A percentile compares a stretch with the other conserved stretches of the same genome.
Conservation (phyloP, 2,113 vertebrate species). For the Lophochroa leadbeateri region DNA sequence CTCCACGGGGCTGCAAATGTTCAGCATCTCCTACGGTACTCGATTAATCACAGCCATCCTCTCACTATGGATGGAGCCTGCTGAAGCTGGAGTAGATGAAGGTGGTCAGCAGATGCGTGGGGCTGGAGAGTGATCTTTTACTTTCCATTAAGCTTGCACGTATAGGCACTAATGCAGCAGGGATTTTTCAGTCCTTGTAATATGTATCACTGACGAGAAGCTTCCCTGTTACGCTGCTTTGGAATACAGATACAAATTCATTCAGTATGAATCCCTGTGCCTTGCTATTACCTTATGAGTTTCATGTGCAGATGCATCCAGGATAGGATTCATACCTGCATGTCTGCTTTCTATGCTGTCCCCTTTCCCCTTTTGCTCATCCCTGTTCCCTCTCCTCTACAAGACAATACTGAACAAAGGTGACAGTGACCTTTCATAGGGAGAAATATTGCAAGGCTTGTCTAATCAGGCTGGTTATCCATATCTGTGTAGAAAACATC, state of each 20-base stretch:
- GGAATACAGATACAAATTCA: neutral
- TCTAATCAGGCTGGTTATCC: neutral
- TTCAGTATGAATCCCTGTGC: neutral
- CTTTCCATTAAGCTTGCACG: slow-evolving; percentile 33
- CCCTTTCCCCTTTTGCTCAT: neutral
- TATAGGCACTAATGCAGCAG: neutral
- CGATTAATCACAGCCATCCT: slow-evolving; percentile 46
- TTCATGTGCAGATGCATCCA: neutral
- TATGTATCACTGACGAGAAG: slow-evolving; percentile 7
- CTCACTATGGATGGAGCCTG: neutral
- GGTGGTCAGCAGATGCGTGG: slow-evolving; percentile 46
- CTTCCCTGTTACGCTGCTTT: neutral
- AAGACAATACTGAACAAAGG: neutral
- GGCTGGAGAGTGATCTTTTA: neutral
- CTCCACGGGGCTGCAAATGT: neutral
- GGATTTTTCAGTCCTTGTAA: neutral
- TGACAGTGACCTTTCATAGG: neutral
- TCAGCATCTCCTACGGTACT: slow-evolving; percentile 14
- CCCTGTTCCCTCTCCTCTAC: neutral
- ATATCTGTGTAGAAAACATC: neutral
- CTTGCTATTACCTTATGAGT: neutral
- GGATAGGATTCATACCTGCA: neutral
- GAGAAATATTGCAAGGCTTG: neutral
- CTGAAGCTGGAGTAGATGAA: neutral
- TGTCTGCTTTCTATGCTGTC: neutral